Percentiles rank a stretch among this genome's conserved stretches.
These are phyloP conservation scores for Sternotherus odoratus DNA, from an alignment of 2,797 vertebrate genomes.

Conservation along the genomic window DNA sequence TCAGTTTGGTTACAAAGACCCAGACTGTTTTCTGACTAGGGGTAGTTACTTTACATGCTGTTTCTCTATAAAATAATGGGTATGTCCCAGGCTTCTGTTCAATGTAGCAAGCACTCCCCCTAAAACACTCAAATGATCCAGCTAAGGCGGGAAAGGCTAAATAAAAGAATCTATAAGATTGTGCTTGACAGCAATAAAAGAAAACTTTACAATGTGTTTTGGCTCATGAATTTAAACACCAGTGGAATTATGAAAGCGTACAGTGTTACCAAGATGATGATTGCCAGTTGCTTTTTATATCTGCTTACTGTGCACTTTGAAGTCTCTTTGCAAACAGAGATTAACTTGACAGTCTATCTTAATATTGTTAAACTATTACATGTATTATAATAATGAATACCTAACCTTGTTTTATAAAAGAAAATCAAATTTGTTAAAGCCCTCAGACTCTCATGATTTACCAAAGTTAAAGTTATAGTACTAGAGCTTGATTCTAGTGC, in stretches of 20 bases:
- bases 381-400: constrained; percentile 10
- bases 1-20: constrained; percentile 1
- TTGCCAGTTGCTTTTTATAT: constrained; percentile 51
- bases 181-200: constrained; percentile 50
- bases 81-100: constrained; percentile 18
- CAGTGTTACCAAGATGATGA: constrained; percentile 20
- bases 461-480: constrained; percentile 9
- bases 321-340: constrained; percentile 35
- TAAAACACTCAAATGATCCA: not conserved
- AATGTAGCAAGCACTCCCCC: not conserved
- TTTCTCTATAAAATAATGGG: not conserved
- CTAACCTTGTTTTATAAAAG: constrained; percentile 56
- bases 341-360: constrained; percentile 51
- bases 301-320: constrained; percentile 14
- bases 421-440: constrained; percentile 58
- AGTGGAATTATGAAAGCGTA: constrained; percentile 54
- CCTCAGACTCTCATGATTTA: constrained; percentile 44
- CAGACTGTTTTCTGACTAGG: not conserved
- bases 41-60: not conserved
- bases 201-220: constrained; percentile 44
- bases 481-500: constrained; percentile 58
- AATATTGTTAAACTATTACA: constrained; percentile 62
- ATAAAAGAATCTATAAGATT: not conserved
- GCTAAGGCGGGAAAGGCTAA: constrained; percentile 8
- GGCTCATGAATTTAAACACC: constrained; percentile 54